Evolutionary conservation across 2,797 vertebrate genomes (phyloP).

Genomic region (Hypotaenidia okinawae): DNA sequence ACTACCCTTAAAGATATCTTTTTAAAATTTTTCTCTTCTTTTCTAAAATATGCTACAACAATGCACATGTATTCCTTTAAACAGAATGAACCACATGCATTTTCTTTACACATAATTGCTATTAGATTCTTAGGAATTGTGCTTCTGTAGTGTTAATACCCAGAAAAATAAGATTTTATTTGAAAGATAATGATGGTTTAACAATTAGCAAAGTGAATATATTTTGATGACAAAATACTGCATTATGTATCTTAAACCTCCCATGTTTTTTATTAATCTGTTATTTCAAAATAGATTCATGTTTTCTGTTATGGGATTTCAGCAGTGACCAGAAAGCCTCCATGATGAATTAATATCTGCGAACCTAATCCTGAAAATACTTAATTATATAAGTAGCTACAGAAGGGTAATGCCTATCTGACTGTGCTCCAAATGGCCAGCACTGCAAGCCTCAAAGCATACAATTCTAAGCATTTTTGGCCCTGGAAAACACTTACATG

Average conservation of each 20-base stretch:
- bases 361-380: conserved; percentile 11
- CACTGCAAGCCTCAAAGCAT: neutral
- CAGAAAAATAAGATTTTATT: neutral
- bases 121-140: neutral
- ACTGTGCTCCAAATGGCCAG: neutral
- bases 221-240: neutral
- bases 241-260: neutral
- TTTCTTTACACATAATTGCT: neutral
- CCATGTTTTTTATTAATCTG: neutral
- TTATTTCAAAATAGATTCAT: neutral
- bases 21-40: neutral
- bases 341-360: neutral
- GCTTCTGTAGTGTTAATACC: neutral
- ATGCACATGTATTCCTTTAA: neutral
- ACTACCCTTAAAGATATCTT: neutral
- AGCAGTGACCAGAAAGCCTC: neutral
- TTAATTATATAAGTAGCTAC: neutral
- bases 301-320: neutral
- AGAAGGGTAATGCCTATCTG: neutral
- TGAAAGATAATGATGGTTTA: neutral
- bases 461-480: neutral
- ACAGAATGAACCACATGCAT: neutral
- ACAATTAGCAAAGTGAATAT: neutral
- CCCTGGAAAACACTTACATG: neutral
- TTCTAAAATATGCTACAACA: neutral